Evolutionary conservation across 2,888 invertebrate genomes (phyloP).

Genomic region (Villa cingulata): DNA sequence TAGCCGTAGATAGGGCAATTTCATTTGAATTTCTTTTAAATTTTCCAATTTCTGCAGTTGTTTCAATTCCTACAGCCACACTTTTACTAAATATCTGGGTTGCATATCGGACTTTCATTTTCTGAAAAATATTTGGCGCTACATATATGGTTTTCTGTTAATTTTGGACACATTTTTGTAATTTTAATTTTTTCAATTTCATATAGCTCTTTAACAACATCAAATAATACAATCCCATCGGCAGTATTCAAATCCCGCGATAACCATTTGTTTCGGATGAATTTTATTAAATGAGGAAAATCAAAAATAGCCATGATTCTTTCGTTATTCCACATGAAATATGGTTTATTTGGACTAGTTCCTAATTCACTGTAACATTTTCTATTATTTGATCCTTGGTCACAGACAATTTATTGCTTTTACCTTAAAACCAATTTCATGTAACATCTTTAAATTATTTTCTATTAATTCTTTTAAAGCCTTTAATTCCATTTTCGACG

Average conservation of each 20-base stretch:
- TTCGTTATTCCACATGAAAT: background rate
- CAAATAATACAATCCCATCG: background rate
- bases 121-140: conserved; percentile 1
- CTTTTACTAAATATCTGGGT: background rate
- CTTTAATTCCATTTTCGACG: no score
- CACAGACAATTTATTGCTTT: background rate
- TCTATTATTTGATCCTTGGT: background rate
- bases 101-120: conserved; percentile 4
- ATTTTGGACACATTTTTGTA: conserved; percentile 5
- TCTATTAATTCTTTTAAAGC: no score
- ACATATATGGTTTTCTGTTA: conserved; percentile 1
- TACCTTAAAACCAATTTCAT: background rate
- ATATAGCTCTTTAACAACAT: conserved; percentile 5
- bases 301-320: conserved; percentile 6
- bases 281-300: conserved; percentile 5
- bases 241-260: conserved; percentile 1
- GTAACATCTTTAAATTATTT: no score
- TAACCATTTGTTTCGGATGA: background rate
- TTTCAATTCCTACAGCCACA: background rate
- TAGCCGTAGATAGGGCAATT: background rate
- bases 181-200: background rate
- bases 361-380: background rate
- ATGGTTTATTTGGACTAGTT: background rate
- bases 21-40: background rate
- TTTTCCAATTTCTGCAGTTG: background rate